Percentiles rank a stretch among this genome's conserved stretches.
These are phyloP conservation scores for Pelodiscus sinensis DNA, from an alignment of 2,113 vertebrate species.

Conservation along the genomic window DNA sequence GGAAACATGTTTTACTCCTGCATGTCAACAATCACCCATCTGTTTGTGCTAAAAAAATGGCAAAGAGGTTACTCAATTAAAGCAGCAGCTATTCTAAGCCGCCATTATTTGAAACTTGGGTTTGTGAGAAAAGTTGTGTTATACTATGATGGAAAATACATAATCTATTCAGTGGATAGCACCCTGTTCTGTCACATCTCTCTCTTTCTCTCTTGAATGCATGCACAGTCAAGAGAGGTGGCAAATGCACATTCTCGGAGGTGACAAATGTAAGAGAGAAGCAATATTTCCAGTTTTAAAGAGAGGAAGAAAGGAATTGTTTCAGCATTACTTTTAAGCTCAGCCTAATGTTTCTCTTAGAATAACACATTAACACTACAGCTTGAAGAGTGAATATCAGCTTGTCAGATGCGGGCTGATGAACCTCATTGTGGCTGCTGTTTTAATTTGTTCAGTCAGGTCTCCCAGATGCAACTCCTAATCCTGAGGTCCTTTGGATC, in stretches of 20 bases:
- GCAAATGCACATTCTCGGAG: not conserved
- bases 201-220: too few species aligned
- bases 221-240: too few species aligned
- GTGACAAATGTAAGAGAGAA: not conserved
- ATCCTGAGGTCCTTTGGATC: not conserved
- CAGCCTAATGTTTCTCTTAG: not conserved
- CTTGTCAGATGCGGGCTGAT: not conserved
- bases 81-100: not conserved
- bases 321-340: not conserved
- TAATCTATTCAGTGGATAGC: not conserved
- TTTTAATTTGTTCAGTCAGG: not conserved
- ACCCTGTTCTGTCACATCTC: not conserved
- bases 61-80: not conserved
- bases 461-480: fast-evolving
- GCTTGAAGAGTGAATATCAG: not conserved
- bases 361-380: not conserved
- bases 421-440: not conserved
- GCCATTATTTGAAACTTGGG: not conserved
- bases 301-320: not conserved
- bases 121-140: not conserved
- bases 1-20: conserved; percentile 27
- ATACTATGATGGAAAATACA: not conserved
- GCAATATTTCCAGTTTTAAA: not conserved
- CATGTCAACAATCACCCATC: not conserved
- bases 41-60: not conserved